Percentiles rank a stretch among this genome's conserved stretches.
Evolutionary conservation across 2,888 invertebrate species (phyloP).

Genomic region (Drosophila peninsularis): DNA sequence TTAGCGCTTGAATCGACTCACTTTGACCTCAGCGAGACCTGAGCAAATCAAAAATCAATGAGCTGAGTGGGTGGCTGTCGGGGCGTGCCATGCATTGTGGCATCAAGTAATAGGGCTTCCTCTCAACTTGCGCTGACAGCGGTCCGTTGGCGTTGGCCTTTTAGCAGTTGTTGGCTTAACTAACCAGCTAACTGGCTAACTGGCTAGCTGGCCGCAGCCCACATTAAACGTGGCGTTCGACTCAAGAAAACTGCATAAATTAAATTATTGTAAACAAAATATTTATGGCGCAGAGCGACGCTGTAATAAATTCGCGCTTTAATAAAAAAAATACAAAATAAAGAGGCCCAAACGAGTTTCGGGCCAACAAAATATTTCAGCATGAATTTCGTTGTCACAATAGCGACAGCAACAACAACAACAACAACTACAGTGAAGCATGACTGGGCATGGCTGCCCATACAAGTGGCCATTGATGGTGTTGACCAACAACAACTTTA

Average conservation of each 20-base stretch:
- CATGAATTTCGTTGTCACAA: constrained; percentile 79
- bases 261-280: constrained; percentile 82
- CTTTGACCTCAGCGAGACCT: constrained; percentile 64
- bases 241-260: constrained; percentile 77
- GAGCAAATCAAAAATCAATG: constrained; percentile 72
- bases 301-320: constrained; percentile 80
- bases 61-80: constrained; percentile 18
- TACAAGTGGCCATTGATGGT: constrained; percentile 51
- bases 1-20: constrained; percentile 51
- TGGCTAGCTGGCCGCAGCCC: constrained; percentile 51
- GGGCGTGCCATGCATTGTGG: constrained; percentile 16
- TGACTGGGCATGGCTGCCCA: constrained; percentile 43
- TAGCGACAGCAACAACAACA: constrained; percentile 28
- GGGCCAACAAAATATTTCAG: constrained; percentile 69
- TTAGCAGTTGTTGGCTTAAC: constrained; percentile 44
- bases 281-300: constrained; percentile 72
- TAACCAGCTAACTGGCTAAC: constrained; percentile 28
- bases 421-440: constrained; percentile 35
- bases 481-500: constrained; percentile 38
- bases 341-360: constrained; percentile 62
- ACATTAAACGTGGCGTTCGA: constrained; percentile 68
- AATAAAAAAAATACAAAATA: constrained; percentile 43
- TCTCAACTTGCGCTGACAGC: constrained; percentile 43
- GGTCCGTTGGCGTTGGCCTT: constrained; percentile 43
- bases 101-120: constrained; percentile 77